phyloP scores from a whole-genome alignment of 2,888 invertebrate genomes.

The Dasysyrphus tricinctus region DNA sequence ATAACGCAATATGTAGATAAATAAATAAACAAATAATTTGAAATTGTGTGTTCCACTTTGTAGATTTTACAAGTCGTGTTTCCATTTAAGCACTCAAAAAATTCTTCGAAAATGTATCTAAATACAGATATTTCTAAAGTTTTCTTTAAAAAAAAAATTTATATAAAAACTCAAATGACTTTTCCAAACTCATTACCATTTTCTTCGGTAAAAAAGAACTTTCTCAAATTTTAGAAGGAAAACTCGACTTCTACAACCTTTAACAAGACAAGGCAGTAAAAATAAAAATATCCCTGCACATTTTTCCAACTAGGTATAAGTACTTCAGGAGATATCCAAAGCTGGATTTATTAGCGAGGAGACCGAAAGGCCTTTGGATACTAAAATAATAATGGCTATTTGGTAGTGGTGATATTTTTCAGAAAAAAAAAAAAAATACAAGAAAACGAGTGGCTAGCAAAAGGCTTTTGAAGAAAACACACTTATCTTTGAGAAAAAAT shows the following conservation, averaged over 20 bases:
- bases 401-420: too few species aligned
- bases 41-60: background rate
- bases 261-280: background rate
- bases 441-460: too few species aligned
- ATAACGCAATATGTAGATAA: too few species aligned
- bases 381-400: too few species aligned
- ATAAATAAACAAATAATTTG: background rate
- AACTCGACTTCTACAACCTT: background rate
- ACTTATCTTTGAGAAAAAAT: too few species aligned
- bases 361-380: background rate
- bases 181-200: constrained; percentile 59
- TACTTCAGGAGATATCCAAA: background rate
- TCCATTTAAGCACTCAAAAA: background rate
- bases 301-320: background rate
- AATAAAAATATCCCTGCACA: constrained; percentile 19
- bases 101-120: background rate
- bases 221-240: constrained; percentile 12
- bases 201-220: background rate
- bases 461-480: too few species aligned
- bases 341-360: background rate
- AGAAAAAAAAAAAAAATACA: too few species aligned
- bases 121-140: background rate
- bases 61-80: background rate
- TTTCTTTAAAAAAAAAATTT: background rate
- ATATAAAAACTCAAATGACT: constrained; percentile 20